phyloP scores from a whole-genome alignment of 2,113 vertebrate species.

The Lasiurus cinereus region DNA sequence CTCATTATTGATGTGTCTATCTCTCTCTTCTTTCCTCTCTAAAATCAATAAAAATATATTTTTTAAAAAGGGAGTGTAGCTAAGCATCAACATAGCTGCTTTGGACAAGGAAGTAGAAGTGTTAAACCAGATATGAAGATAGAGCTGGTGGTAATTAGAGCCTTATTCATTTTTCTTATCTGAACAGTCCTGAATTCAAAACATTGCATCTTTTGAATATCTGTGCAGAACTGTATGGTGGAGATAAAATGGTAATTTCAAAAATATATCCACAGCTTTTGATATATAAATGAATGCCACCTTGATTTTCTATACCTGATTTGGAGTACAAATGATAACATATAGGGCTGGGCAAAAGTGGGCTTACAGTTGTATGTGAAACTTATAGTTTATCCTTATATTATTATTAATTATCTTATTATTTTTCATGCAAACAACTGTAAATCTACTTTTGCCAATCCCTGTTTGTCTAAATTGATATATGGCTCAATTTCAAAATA shows the following conservation, averaged over 20 bases:
- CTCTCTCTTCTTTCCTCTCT: too few relatives aligned
- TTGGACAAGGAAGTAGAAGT: not conserved
- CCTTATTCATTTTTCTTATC: not conserved
- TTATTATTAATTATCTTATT: too few relatives aligned
- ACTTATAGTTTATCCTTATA: too few relatives aligned
- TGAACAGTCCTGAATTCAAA: slow-evolving; percentile 30
- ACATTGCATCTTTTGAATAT: not conserved
- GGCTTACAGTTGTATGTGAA: too few relatives aligned
- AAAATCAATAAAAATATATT: too few relatives aligned
- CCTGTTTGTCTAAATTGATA: not conserved
- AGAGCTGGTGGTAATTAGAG: not conserved
- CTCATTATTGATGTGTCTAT: too few relatives aligned
- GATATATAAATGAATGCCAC: slow-evolving; percentile 10
- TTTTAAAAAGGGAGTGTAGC: too few relatives aligned
- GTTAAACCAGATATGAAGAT: not conserved
- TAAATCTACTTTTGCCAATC: too few relatives aligned
- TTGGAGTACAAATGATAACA: not conserved
- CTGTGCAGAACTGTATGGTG: not conserved
- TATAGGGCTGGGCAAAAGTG: too few relatives aligned
- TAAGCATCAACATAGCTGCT: not conserved
- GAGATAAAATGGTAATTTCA: not conserved
- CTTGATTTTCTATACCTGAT: not conserved
- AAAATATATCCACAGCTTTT: slow-evolving; percentile 9
- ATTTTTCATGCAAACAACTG: too few relatives aligned
- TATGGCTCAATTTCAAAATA: slow-evolving; percentile 4